Evolutionary conservation across 2,113 vertebrate species (phyloP), one percentile per base, ranked within the genome.

Genomic region (Lethenteron reissneri): DNA sequence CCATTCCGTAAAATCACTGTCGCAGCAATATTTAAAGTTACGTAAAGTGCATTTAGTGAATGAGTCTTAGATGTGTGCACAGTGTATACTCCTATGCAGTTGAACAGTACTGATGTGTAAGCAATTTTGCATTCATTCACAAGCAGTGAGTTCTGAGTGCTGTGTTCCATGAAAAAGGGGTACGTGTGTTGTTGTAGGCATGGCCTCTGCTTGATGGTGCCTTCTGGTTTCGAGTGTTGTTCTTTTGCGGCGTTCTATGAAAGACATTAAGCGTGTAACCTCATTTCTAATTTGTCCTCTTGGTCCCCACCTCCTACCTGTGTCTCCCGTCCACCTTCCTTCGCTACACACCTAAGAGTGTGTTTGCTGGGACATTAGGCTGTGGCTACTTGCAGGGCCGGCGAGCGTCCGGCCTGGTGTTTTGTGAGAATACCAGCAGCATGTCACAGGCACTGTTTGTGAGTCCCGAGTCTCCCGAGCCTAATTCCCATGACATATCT

Each of bases 341-440:
- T 78, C 81, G 81, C 80, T 81, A 79, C 78, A 79, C 79, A 78
- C 78, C 68, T 80, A 87, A 96, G 94, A 88, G 84, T 80, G 84
- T 97, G 84, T 95, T 88, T 82, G 87, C 94, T 84, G 91, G 91
- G 82, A 85, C 81, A 83, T 84, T 92, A 85, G 88, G 88, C 80
- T 86, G 82, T 82, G 91, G 92, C 80, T 85, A 82, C 84, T 84
- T 95, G 83, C 87, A 88, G 82, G 92, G 92, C 84, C 82, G 89
- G 77, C 85, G 87, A 73, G 85, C 84, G 75, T 86, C 86, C 69
- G 90, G 90, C 82, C 86, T 95, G 73, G 91, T 95, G 81, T 91
- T 97, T 81, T 92, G 89, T 82, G 92, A 95, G 80, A 90, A 96
- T 81, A 92, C 90, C 71, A 80, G 90, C 79, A 88, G 89, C 76